Percentiles rank a stretch among this genome's conserved stretches.
These are phyloP conservation scores for Doryteuthis pealeii DNA, from an alignment of 1,140 invertebrate species.

Conservation along the genomic window DNA sequence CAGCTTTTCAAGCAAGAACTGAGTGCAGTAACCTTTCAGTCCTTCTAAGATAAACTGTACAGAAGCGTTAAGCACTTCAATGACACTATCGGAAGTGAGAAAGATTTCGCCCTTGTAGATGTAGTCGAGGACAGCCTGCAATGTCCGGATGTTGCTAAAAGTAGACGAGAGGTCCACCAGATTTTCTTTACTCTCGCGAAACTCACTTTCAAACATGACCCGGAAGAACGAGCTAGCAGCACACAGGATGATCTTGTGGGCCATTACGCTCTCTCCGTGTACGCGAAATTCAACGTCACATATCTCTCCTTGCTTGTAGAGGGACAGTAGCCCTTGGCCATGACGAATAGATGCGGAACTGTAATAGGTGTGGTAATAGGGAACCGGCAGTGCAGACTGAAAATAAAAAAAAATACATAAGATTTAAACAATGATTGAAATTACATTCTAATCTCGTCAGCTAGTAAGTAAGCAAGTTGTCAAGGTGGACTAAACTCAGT, in stretches of 20 bases:
- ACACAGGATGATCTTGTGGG: background rate
- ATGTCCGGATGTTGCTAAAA: background rate
- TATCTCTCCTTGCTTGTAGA: background rate
- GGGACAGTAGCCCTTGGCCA: background rate
- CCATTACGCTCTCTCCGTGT: background rate
- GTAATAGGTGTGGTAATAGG: background rate
- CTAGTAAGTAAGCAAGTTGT: no score
- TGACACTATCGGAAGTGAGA: background rate
- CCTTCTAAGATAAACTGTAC: background rate
- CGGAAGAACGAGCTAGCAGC: background rate
- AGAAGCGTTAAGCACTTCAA: background rate
- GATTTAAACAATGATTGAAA: no score
- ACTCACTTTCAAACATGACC: background rate
- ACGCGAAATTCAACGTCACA: background rate
- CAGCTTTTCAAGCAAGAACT: background rate
- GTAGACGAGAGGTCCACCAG: background rate
- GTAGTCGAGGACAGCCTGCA: background rate
- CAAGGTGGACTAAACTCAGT: no score
- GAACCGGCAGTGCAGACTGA: no score
- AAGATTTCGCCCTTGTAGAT: background rate
- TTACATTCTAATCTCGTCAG: no score
- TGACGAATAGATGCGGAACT: background rate
- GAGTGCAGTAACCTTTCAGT: background rate
- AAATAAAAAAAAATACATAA: no score
- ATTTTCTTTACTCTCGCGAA: background rate